Conservation (phyloP, 2,113 vertebrate genomes). For the Hyperopisus bebe region DNA sequence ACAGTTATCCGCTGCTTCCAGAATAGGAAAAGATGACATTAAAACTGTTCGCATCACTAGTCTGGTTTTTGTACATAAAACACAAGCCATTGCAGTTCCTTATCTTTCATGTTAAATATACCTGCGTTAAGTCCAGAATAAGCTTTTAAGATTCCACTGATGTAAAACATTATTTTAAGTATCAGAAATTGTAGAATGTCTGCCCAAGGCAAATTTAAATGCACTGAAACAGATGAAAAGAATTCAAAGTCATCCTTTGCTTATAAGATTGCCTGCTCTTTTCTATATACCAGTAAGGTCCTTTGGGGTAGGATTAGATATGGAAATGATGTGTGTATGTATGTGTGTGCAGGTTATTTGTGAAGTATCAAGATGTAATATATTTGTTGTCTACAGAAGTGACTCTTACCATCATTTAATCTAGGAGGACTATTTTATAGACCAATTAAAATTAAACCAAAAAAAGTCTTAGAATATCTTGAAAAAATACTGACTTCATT, state of each 20-base stretch:
- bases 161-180: slow-evolving; percentile 17
- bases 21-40: not conserved
- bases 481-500: not conserved
- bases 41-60: not conserved
- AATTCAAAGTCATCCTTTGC: slow-evolving; percentile 4
- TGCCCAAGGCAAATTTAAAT: slow-evolving; percentile 16
- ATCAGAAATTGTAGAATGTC: slow-evolving; percentile 7
- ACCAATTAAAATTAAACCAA: not conserved
- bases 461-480: not conserved
- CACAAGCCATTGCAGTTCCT: not conserved
- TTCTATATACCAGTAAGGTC: not conserved
- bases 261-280: slow-evolving; percentile 7
- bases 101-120: slow-evolving; percentile 3
- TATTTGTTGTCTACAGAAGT: slow-evolving; percentile 8
- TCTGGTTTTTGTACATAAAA: not conserved
- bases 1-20: not conserved
- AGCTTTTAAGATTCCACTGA: slow-evolving; percentile 10
- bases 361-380: too few species aligned
- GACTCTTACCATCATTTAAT: slow-evolving; percentile 6
- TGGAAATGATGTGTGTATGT: not conserved
- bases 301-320: slow-evolving; percentile 15
- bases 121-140: not conserved
- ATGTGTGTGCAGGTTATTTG: not conserved
- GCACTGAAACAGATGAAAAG: slow-evolving; percentile 20
- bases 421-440: not conserved